phyloP scores from a whole-genome alignment of 2,888 invertebrate species.

The Drosophila siamana region DNA sequence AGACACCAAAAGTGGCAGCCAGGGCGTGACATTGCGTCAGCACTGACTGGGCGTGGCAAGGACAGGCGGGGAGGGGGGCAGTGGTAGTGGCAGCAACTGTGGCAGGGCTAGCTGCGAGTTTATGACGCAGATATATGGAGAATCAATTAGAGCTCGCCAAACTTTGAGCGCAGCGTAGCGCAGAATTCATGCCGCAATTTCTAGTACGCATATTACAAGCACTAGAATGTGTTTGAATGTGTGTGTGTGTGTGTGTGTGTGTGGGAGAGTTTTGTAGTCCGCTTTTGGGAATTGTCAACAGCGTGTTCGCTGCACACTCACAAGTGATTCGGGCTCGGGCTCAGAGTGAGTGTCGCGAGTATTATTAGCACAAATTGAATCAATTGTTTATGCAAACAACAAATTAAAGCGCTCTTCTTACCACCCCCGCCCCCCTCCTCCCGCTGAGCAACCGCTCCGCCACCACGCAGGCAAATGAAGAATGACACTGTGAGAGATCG shows the following conservation, averaged over 20 bases:
- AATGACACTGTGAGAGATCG: constrained; percentile 41
- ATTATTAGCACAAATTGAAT: constrained; percentile 72
- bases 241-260: not conserved
- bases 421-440: not conserved
- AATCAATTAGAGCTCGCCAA: constrained; percentile 27
- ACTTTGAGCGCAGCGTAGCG: not conserved
- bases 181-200: constrained; percentile 11
- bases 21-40: constrained; percentile 66
- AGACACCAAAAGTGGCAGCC: constrained; percentile 56
- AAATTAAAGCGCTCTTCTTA: constrained; percentile 43
- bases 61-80: not conserved
- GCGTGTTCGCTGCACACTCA: not conserved
- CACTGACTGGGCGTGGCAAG: constrained; percentile 16
- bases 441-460: not conserved
- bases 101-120: not conserved
- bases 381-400: constrained; percentile 68
- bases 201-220: not conserved
- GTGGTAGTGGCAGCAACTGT: too few relatives aligned
- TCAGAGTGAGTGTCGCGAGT: constrained; percentile 4
- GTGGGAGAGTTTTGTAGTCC: constrained; percentile 2
- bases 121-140: constrained; percentile 39
- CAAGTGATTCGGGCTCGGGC: constrained; percentile 1
- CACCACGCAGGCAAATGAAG: constrained; percentile 42
- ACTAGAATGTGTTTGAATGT: not conserved
- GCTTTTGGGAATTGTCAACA: not conserved